A percentile compares a stretch with the other conserved stretches of the same genome.
phyloP scores from a whole-genome alignment of 2,888 invertebrate species.

The Aromia moschata region DNA sequence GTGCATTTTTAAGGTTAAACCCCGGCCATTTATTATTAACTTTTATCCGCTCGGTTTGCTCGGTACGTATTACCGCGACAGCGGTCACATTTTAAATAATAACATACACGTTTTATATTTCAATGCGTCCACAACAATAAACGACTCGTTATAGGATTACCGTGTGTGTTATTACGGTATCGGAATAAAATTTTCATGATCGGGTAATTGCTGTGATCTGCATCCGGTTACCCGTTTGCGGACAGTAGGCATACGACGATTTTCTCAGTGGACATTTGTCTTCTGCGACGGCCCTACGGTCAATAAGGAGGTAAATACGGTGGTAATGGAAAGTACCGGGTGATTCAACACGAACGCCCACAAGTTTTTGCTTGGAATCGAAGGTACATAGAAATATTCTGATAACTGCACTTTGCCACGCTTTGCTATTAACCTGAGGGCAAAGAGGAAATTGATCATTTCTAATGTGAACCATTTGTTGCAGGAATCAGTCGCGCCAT shows the following conservation, averaged over 20 bases:
- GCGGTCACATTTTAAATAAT: slow-evolving; percentile 22
- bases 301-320: slow-evolving; percentile 21
- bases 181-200: slow-evolving; percentile 18
- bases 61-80: slow-evolving; percentile 14
- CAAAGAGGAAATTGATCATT: too few relatives aligned
- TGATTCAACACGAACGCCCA: too few relatives aligned
- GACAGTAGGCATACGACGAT: neutral
- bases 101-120: slow-evolving; percentile 11
- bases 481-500: too few relatives aligned
- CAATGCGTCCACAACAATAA: slow-evolving; percentile 20
- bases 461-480: too few relatives aligned
- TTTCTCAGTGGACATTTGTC: neutral
- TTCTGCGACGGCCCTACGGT: neutral
- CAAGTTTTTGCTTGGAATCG: too few relatives aligned
- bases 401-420: too few relatives aligned
- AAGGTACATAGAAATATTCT: too few relatives aligned
- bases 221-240: slow-evolving; percentile 9
- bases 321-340: slow-evolving; percentile 13
- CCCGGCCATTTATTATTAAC: slow-evolving; percentile 12
- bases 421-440: too few relatives aligned
- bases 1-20: neutral
- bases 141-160: slow-evolving; percentile 7
- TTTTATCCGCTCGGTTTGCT: slow-evolving; percentile 18
- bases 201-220: slow-evolving; percentile 15
- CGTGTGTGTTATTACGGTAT: slow-evolving; percentile 15